These are phyloP conservation scores for Sarotherodon lohbergeri DNA, from an alignment of 2,113 vertebrate species.

Conservation along the genomic window DNA sequence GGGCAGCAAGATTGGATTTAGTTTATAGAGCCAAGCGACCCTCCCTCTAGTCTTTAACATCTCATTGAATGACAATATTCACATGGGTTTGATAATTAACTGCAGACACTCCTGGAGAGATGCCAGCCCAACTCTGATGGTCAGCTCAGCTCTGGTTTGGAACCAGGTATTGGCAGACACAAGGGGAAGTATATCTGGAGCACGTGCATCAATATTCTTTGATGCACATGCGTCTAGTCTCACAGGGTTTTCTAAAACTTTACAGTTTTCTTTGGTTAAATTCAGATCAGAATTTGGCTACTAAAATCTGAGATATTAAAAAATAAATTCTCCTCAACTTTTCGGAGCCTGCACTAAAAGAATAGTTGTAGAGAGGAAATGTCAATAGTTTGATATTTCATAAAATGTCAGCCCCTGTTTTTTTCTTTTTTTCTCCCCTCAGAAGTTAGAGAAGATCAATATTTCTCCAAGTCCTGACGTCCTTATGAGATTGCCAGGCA, in stretches of 20 bases:
- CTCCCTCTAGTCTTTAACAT: slow-evolving; percentile 14
- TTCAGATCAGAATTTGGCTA: neutral
- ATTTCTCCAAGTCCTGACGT: neutral
- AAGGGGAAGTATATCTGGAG: fast-evolving
- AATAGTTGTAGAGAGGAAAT: neutral
- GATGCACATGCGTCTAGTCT: neutral
- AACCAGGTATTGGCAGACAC: neutral
- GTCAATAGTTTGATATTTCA: slow-evolving; percentile 14
- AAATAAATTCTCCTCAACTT: neutral
- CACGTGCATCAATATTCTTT: neutral
- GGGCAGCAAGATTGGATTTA: slow-evolving; percentile 36
- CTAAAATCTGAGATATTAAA: neutral
- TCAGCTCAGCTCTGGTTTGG: neutral
- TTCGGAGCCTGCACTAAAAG: neutral
- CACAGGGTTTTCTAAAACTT: neutral
- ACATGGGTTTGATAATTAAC: slow-evolving; percentile 34
- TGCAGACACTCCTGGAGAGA: neutral
- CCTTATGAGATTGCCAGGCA: neutral
- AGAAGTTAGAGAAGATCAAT: neutral
- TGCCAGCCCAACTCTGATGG: neutral
- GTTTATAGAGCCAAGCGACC: slow-evolving; percentile 47
- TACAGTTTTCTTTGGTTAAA: neutral
- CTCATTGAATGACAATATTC: slow-evolving; percentile 31
- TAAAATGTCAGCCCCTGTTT: slow-evolving; percentile 2
- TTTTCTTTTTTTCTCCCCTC: neutral